Evolutionary conservation across 2,797 vertebrate species (phyloP), one percentile per base, ranked within the genome.

Genomic region (Setipinna tenuifilis): DNA sequence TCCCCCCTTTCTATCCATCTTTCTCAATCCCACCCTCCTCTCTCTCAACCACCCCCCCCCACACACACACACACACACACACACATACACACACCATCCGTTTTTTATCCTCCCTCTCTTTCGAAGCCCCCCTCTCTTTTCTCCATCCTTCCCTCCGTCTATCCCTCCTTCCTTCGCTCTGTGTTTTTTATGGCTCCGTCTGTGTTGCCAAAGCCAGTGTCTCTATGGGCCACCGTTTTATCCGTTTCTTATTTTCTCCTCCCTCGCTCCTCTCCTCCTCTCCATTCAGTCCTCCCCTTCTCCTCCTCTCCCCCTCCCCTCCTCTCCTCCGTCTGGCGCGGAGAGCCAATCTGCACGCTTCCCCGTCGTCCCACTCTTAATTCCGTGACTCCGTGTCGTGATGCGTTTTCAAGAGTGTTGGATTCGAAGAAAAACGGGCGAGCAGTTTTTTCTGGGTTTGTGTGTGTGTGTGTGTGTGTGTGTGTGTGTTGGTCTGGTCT

Each of bases 331-430:
- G 68, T 75, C 68, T 75, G 14, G 68, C 25, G 31, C 31, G 19
- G 68, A 75, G 7, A 75, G 68, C 28, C 28, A 75, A 41, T 75
- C 68, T 75, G 68, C 28, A 19, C 68, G 14, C 68, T 75, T 17
- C 68, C 31, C 68, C 68, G 12, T 35, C 68, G 6, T 75, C 68
- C 68, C 68, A 75, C 68, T 75, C 68, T 75, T 75, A 35, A 35
- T 75, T 75, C 68, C 68, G 31, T 17, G 28, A 12, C 28, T 75
- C 31, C 11, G 10, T 75, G 31, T 17, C 3, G 68, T 41, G 68
- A 75, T 75, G 68, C 28, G 28, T 75, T 75, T 75, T 75, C 68
- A 75, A 75, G 68, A 75, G 68, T 28, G 31, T 28, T 1, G 68
- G 68, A 35, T 35, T 75, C 35, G 68, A 75, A 28, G 11, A 9